phyloP scores from a whole-genome alignment of 2,113 vertebrate genomes.

The Gopherus evgoodei region DNA sequence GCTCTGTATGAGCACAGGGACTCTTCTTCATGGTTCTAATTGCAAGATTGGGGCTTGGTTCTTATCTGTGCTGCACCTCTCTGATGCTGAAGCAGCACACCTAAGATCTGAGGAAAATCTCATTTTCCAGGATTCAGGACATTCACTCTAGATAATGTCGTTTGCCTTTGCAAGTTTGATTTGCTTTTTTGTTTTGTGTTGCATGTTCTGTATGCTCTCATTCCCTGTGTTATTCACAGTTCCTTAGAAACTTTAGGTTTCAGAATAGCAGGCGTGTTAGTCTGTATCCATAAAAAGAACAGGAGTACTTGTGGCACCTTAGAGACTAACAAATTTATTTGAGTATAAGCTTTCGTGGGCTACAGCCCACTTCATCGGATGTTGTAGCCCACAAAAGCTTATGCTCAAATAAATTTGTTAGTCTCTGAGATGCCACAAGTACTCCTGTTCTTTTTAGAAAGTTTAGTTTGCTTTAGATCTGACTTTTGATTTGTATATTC shows the following conservation, averaged over 20 bases:
- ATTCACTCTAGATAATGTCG: neutral
- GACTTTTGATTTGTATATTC: no score
- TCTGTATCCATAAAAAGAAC: no score
- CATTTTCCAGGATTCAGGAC: neutral
- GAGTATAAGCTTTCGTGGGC: no score
- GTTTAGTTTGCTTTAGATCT: neutral
- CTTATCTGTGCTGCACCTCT: neutral
- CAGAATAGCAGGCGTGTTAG: no score
- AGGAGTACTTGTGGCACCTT: no score
- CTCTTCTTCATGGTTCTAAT: rapidly evolving
- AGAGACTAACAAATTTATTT: no score
- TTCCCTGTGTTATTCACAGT: neutral
- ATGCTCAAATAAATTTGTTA: no score
- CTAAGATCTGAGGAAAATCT: neutral
- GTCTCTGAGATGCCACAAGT: no score
- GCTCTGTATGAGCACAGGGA: rapidly evolving
- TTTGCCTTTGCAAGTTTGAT: neutral
- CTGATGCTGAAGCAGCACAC: rapidly evolving
- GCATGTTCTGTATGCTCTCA: neutral
- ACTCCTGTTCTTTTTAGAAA: no score
- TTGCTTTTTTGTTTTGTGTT: neutral
- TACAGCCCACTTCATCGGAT: no score
- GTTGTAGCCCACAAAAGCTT: no score
- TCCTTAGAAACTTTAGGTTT: neutral
- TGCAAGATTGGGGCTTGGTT: rapidly evolving